Base-by-base conservation (phyloP, 2,888 invertebrate species). In the Lithodes maja region DNA sequence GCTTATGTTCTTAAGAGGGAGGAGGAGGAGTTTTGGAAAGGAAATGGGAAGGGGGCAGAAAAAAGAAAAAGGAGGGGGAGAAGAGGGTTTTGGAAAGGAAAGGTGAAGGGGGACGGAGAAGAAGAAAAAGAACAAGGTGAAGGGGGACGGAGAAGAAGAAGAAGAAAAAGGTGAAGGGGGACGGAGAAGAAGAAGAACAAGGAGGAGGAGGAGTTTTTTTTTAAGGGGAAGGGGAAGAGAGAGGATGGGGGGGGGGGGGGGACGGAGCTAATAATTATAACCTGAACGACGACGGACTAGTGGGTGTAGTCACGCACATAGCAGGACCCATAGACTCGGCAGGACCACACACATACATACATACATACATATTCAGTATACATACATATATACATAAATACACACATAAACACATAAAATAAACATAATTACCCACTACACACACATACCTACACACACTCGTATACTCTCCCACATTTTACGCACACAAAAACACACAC, bases 281-380 rank as follows among this genome's bases (percentile, higher is more conserved):
- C 61, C 61, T 12, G 7, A 61, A 12, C 61, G 61, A 12, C 61
- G 61, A 7, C 12, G 61, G 61, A 12, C 61, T 61, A 61, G 61
- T 61, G 61, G 61, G 5, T 61, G 61, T 61, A 61, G 61, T 61
- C 61, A 61, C 61, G 61, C 61, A 61, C 5, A 7, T 12, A 61
- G 7, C 61, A 61, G 61, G 17, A n/a, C 71, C 17, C 33, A 33
- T 33, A 33, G 33, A 33, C 5, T 61, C 61, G 12, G 7, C 61
- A 61, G 61, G 17, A n/a, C 71, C 17, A 71, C 77, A 77, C 77
- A 77, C 77, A 77, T 50, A 77, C 77, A 77, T 50, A 77, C 77
- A 77, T 50, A 77, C 77, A 77, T 50, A 77, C 77, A 77, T 50
- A 77, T 50, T 50, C 77, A 77, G 33, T 50, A 77, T 50, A 77